Conservation (phyloP, 2,797 vertebrate genomes). For the Chaetodon trifasciatus region DNA sequence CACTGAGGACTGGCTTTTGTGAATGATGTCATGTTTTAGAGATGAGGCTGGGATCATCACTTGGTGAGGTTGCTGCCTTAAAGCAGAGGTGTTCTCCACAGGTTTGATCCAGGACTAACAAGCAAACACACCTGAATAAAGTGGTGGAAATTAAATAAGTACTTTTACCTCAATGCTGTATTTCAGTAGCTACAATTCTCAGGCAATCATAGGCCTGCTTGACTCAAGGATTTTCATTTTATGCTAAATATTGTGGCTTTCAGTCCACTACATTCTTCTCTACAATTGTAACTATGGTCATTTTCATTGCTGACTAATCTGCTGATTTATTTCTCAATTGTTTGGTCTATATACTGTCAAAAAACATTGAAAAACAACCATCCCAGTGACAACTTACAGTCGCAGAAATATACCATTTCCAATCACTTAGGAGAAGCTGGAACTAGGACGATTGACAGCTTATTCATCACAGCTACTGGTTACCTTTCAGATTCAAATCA, state of each 20-base stretch:
- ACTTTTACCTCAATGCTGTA: not conserved
- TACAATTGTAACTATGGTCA: not conserved
- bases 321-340: not conserved
- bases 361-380: not conserved
- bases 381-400: too few relatives aligned
- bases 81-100: not conserved
- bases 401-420: not conserved
- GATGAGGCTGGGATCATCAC: slow-evolving; percentile 45
- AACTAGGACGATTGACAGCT: not conserved
- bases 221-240: not conserved
- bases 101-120: too few relatives aligned
- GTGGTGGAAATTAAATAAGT: not conserved
- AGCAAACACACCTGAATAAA: not conserved
- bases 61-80: slow-evolving; percentile 18
- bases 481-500: not conserved
- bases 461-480: not conserved
- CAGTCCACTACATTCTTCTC: not conserved
- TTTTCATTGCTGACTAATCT: not conserved
- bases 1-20: slow-evolving; percentile 21
- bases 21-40: slow-evolving; percentile 75
- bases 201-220: not conserved
- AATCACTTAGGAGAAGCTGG: not conserved
- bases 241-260: not conserved
- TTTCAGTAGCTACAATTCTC: too few relatives aligned
- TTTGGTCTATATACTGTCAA: not conserved